These are phyloP conservation scores for Poecile montanus DNA, from an alignment of 2,797 vertebrate species.

Conservation along the genomic window DNA sequence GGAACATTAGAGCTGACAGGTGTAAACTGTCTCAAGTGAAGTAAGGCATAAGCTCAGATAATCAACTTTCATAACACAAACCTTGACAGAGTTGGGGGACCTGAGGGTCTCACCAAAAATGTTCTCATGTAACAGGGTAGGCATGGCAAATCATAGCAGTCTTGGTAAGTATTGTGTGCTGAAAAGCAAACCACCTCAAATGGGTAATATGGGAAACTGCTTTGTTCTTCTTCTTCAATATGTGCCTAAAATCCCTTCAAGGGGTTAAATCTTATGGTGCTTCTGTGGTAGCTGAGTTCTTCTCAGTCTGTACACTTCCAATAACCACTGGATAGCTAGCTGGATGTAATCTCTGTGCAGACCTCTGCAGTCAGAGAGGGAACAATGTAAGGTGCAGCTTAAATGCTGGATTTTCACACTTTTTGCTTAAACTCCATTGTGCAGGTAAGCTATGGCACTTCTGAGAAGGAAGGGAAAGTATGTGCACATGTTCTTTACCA, in stretches of 20 bases:
- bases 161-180: neutral
- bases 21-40: neutral
- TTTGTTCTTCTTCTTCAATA: neutral
- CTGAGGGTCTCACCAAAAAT: neutral
- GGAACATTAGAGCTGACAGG: neutral
- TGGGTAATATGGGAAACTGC: rapidly evolving
- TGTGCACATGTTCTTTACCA: neutral
- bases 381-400: too few species aligned
- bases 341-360: neutral
- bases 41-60: neutral
- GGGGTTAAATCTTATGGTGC: neutral
- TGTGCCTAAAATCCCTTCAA: neutral
- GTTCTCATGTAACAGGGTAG: neutral
- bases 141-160: rapidly evolving
- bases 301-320: neutral
- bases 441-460: neutral
- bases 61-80: neutral
- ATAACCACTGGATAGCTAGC: neutral
- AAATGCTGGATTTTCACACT: neutral
- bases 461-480: neutral
- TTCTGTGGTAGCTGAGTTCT: neutral
- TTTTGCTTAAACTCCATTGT: neutral
- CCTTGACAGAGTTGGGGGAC: neutral
- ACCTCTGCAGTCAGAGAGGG: neutral
- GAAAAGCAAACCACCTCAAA: neutral